A percentile compares a stretch with the other conserved stretches of the same genome.
phyloP scores from a whole-genome alignment of 2,797 vertebrate species.

The Hoplostethus mediterraneus region DNA sequence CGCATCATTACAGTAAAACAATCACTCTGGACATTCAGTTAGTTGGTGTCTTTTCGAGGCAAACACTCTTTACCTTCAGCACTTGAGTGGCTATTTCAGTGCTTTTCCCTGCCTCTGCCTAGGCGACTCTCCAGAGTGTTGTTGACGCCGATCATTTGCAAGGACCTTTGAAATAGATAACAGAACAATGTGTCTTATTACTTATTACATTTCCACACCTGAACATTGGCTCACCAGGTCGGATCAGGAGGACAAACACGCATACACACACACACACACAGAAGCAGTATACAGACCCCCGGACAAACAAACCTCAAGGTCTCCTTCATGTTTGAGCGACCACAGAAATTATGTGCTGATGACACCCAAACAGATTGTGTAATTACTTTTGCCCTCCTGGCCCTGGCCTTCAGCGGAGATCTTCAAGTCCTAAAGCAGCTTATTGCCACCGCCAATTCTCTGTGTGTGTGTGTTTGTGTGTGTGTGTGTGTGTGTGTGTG shows the following conservation, averaged over 20 bases:
- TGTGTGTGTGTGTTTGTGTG: slow-evolving; percentile 3
- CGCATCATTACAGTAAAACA: too few relatives aligned
- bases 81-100: background rate
- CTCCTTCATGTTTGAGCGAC: slow-evolving; percentile 80
- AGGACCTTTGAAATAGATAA: slow-evolving; percentile 74
- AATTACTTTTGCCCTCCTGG: slow-evolving; percentile 77
- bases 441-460: slow-evolving; percentile 37
- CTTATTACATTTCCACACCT: slow-evolving; percentile 60
- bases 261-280: slow-evolving; percentile 9
- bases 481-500: slow-evolving; percentile 5
- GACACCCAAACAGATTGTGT: slow-evolving; percentile 79
- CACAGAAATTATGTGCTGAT: slow-evolving; percentile 79
- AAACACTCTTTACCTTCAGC: background rate
- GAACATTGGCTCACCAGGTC: slow-evolving; percentile 48
- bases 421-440: slow-evolving; percentile 47
- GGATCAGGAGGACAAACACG: slow-evolving; percentile 22
- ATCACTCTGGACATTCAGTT: too few relatives aligned
- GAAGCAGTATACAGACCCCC: background rate
- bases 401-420: slow-evolving; percentile 68
- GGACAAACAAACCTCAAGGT: slow-evolving; percentile 75
- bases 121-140: slow-evolving; percentile 31
- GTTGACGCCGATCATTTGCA: slow-evolving; percentile 72
- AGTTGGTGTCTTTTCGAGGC: background rate
- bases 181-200: slow-evolving; percentile 65
- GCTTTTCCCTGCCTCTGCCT: too few relatives aligned